A percentile compares a stretch with the other conserved stretches of the same genome.
Evolutionary conservation across 2,888 invertebrate genomes (phyloP).

Genomic region (Adineta ricciae): DNA sequence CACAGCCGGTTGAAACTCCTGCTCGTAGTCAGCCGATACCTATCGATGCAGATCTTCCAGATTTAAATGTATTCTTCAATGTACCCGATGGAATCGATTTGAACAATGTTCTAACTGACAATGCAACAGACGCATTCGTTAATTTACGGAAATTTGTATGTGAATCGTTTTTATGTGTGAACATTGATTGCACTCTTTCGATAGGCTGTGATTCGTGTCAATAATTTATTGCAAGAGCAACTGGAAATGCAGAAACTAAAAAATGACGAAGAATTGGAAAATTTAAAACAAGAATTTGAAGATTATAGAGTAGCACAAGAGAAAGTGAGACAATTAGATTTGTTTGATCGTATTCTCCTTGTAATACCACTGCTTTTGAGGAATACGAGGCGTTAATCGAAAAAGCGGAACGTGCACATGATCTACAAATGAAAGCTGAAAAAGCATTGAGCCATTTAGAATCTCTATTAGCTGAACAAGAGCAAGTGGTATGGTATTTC

Average conservation of each 20-base stretch:
- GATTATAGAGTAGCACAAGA: background rate
- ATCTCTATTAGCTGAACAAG: constrained; percentile 46
- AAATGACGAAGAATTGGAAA: background rate
- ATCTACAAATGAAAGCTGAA: constrained; percentile 44
- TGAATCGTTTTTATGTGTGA: background rate
- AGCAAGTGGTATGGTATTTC: constrained; percentile 40
- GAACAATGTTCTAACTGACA: background rate
- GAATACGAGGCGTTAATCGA: constrained; percentile 43
- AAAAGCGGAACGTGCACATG: constrained; percentile 43
- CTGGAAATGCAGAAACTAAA: background rate
- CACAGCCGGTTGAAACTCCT: background rate
- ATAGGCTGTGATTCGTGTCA: background rate
- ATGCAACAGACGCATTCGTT: background rate
- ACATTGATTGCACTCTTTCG: background rate
- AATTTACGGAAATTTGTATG: background rate
- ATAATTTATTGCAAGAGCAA: background rate
- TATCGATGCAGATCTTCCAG: background rate
- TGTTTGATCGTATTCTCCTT: too few species aligned
- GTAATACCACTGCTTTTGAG: constrained; percentile 35
- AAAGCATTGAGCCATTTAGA: constrained; percentile 46
- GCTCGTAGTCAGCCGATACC: background rate
- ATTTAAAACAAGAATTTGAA: background rate
- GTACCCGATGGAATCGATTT: background rate
- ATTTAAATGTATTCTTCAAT: background rate
- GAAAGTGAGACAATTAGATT: background rate